Evolutionary conservation across 2,797 vertebrate genomes (phyloP).

Genomic region (Dermochelys coriacea): DNA sequence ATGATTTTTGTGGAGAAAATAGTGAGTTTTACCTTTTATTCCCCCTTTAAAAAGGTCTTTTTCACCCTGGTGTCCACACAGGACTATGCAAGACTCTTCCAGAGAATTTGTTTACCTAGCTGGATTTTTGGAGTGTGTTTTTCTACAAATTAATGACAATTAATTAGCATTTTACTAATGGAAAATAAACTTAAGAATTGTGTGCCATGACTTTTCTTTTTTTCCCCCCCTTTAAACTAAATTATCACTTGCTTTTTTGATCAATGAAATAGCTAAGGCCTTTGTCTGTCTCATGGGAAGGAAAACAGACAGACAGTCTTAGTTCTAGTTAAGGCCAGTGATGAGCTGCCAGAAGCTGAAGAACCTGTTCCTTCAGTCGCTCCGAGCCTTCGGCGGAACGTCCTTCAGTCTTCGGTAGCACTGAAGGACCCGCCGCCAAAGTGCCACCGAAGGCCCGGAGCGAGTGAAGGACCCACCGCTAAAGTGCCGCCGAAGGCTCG

Average conservation of each 20-base stretch:
- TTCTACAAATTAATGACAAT: slow-evolving; percentile 59
- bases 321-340: slow-evolving; percentile 16
- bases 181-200: slow-evolving; percentile 56
- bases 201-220: slow-evolving; percentile 16
- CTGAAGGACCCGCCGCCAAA: too few species aligned
- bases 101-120: slow-evolving; percentile 39
- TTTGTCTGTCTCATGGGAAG: slow-evolving; percentile 20
- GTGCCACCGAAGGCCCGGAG: too few species aligned
- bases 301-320: slow-evolving; percentile 13
- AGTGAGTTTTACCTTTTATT: slow-evolving; percentile 13
- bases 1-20: neutral
- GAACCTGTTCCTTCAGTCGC: too few species aligned
- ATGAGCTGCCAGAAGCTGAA: too few species aligned
- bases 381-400: too few species aligned
- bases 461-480: too few species aligned
- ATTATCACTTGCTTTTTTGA: slow-evolving; percentile 59
- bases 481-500: too few species aligned
- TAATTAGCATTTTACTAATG: slow-evolving; percentile 66
- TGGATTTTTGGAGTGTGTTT: slow-evolving; percentile 28
- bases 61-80: neutral
- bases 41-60: neutral
- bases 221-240: neutral
- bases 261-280: slow-evolving; percentile 26
- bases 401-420: too few species aligned
- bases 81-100: neutral